Evolutionary conservation across 2,888 invertebrate genomes (phyloP), one percentile per base, ranked within the genome.

Genomic region (Teinopalpus imperialis): DNA sequence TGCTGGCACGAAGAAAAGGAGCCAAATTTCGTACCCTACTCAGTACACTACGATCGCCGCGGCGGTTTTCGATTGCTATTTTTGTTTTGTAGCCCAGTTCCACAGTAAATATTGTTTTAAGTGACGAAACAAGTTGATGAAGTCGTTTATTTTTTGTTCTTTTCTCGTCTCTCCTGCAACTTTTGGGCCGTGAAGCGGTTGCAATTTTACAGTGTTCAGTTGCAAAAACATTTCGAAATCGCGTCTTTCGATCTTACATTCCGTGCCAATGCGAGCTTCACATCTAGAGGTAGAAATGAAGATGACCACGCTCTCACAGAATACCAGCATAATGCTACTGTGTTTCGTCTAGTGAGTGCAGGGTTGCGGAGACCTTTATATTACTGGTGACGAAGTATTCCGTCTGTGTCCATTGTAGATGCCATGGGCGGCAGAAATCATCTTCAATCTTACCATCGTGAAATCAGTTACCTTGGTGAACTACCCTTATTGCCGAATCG

Each of bases 101-200:
- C 67, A 73, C 69, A 66, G 77, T 82, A 82, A 81, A 83, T 82
- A 86, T 81, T 83, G 81, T 81, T 75, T 76, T 77, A 72, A 62
- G 67, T 81, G 73, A 73, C 64, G 81, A 74, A 73, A 80, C 66
- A 56, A 57, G 49, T 54, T 61, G 66, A 59, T 72, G 64, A 64
- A 64, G 63, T 65, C 55, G 45, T 56, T 71, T 66, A 64, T 73
- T 63, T 58, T 53, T 48, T 50, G 54, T 53, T 54, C 65, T 62
- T 41, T 47, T 49, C 34, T 57, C 44, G 54, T 57, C 36, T 45
- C 48, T 51, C 54, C 56, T 53, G 54, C 51, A 50, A 37, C 53
- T 61, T 59, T 46, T 59, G 47, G 54, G 62, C 65, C 71, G 69
- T 71, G 60, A 69, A 68, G 52, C 44, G 31, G 41, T 48, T 42